Evolutionary conservation across 2,113 vertebrate species (phyloP), one percentile per base, ranked within the genome.

Genomic region (Todiramphus chloris): DNA sequence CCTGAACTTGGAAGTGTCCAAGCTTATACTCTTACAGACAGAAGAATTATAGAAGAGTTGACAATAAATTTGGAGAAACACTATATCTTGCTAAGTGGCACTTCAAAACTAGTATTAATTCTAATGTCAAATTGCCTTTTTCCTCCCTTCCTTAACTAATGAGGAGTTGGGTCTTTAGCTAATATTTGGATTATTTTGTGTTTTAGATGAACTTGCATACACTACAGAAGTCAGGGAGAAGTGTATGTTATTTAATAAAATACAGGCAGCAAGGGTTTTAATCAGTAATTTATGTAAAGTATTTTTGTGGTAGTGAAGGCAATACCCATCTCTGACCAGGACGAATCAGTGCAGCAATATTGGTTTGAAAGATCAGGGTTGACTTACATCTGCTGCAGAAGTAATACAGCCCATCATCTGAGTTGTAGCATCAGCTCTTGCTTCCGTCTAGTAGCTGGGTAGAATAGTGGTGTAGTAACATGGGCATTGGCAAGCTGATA

Each of bases 391-490:
- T 46, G 16, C 44, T 84, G 41, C 20, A 56, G 70, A 18, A 27
- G 9, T 35, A 20, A 19, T 6, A 33, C 46, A 84, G 58, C 35
- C 12, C 46, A 16, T 27, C 11, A 14, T 9, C 16, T 27, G 10
- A 28, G 23, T 3, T 37, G 16, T 33, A 58, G 37, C 10, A 15
- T 19, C 33, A 37, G 28, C 46, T 75, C 62, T 59, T 0, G 0
- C n/a, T 72, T 19, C 25, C 43, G 6, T 18, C 48, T 10, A 5
- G 41, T 3, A n/a, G 44, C 2, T 66, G 73, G 9, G 41, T 60
- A 67, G 14, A 48, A 44, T 16, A 64, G 44, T 1, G 5, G 12
- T 30, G 27, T 6, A 37, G 39, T 14, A 53, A 53, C 0, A 0
- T 25, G 37, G 18, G 25, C 24, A 48, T 28, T 7, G 24, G 17